phyloP scores from a whole-genome alignment of 2,797 vertebrate genomes.

The Gymnocypris eckloni region DNA sequence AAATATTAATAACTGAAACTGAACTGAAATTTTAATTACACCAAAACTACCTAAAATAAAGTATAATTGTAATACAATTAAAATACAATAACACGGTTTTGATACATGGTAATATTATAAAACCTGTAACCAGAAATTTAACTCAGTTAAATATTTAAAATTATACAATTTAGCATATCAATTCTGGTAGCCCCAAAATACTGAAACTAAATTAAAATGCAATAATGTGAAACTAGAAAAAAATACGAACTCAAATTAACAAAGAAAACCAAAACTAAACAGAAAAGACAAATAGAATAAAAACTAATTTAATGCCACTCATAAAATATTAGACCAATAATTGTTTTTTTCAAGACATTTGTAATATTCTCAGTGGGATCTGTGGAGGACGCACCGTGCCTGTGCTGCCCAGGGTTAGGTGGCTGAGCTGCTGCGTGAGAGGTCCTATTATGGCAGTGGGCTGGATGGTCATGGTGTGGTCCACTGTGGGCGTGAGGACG shows the following conservation, averaged over 20 bases:
- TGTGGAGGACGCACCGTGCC: slow-evolving; percentile 81
- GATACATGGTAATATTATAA: background rate
- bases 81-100: background rate
- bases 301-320: background rate
- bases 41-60: background rate
- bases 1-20: background rate
- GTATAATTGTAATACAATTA: background rate
- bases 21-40: background rate
- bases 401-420: slow-evolving; percentile 88
- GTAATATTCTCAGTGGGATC: background rate
- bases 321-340: background rate
- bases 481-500: slow-evolving; percentile 87
- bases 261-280: background rate
- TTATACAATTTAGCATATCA: background rate
- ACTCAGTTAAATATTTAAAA: background rate
- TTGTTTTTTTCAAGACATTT: background rate
- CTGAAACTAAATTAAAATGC: background rate
- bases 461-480: slow-evolving; percentile 91
- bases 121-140: background rate
- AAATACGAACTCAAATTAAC: too few species aligned
- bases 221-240: background rate
- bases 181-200: background rate
- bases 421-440: slow-evolving; percentile 90
- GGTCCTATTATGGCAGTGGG: slow-evolving; percentile 89
- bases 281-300: background rate